A percentile compares a stretch with the other conserved stretches of the same genome.
Conservation (phyloP, 1,140 invertebrate genomes). For the Drosophila murphyi region DNA sequence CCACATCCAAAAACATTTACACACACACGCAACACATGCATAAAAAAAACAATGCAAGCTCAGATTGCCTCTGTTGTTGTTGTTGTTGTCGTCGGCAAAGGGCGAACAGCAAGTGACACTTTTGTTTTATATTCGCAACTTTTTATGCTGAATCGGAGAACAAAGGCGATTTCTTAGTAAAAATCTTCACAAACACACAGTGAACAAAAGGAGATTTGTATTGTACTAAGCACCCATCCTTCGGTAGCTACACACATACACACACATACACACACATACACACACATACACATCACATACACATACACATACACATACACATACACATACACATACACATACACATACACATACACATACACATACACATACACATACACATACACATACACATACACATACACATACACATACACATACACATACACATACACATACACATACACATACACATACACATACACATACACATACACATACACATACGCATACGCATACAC, state of each 20-base stretch:
- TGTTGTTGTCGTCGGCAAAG: constrained; percentile 22
- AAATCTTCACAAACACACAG: constrained; percentile 50
- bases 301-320: no score
- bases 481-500: no score
- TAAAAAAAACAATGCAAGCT: constrained; percentile 66
- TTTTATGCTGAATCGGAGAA: constrained; percentile 72
- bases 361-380: no score
- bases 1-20: constrained; percentile 24
- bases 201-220: constrained; percentile 37
- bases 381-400: no score
- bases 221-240: constrained; percentile 25
- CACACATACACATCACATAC: no score
- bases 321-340: no score
- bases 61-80: constrained; percentile 32
- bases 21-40: constrained; percentile 22
- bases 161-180: constrained; percentile 75
- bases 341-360: no score
- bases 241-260: background rate
- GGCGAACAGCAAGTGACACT: constrained; percentile 72
- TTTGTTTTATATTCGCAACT: constrained; percentile 82
- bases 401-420: no score
- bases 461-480: no score
- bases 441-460: no score
- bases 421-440: no score
- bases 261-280: no score